A percentile compares a stretch with the other conserved stretches of the same genome.
These are phyloP conservation scores for Lathronympha strigana DNA, from an alignment of 2,888 invertebrate genomes.

Conservation along the genomic window DNA sequence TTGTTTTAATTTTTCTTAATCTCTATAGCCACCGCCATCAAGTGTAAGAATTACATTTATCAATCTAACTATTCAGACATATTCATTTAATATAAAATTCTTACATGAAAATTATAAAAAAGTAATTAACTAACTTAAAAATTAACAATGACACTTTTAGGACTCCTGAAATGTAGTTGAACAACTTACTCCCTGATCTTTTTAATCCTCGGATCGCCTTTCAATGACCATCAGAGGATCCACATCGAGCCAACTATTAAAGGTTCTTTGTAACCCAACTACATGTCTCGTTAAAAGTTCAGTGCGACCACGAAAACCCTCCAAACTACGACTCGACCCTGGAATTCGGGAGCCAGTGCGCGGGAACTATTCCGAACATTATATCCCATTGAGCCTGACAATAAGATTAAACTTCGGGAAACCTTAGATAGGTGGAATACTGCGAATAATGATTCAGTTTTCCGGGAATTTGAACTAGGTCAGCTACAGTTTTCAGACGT, in stretches of 20 bases:
- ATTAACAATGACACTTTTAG: too few relatives aligned
- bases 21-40: too few relatives aligned
- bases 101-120: too few relatives aligned
- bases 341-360: constrained; percentile 74
- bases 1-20: too few relatives aligned
- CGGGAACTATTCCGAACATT: constrained; percentile 69
- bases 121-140: too few relatives aligned
- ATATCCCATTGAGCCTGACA: constrained; percentile 61
- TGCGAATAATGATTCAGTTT: constrained; percentile 1
- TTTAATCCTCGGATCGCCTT: constrained; percentile 14
- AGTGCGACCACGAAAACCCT: constrained; percentile 66
- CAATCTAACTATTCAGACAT: too few relatives aligned
- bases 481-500: too few relatives aligned
- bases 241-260: constrained; percentile 55
- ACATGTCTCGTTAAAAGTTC: constrained; percentile 78
- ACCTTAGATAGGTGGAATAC: constrained; percentile 32
- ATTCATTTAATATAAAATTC: too few relatives aligned
- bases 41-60: too few relatives aligned
- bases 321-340: constrained; percentile 62
- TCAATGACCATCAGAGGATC: constrained; percentile 43
- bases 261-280: constrained; percentile 67
- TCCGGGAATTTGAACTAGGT: not conserved
- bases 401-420: constrained; percentile 71
- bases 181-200: too few relatives aligned
- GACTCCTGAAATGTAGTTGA: not conserved